Evolutionary conservation across 2,797 vertebrate species (phyloP).

Genomic region (Phrynocephalus forsythii): DNA sequence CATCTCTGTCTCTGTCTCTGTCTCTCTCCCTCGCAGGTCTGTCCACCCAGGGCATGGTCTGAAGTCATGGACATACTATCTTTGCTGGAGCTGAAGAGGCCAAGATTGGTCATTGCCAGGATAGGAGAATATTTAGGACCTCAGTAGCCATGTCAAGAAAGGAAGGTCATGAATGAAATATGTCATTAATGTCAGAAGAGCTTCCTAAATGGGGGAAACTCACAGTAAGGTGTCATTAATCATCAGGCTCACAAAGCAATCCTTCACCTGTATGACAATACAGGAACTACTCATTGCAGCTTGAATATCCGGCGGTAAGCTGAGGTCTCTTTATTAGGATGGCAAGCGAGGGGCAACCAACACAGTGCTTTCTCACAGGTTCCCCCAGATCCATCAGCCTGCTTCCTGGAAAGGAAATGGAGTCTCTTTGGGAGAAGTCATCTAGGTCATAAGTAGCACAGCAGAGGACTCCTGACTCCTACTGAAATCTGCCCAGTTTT

Average conservation of each 20-base stretch:
- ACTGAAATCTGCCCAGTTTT: neutral
- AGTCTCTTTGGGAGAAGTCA: neutral
- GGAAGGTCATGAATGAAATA: neutral
- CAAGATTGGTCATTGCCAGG: neutral
- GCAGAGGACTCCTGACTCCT: neutral
- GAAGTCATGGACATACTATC: constrained; percentile 15
- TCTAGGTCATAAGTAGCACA: neutral
- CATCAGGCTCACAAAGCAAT: neutral
- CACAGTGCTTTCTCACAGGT: neutral
- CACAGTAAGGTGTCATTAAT: neutral
- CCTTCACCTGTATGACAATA: too few relatives aligned
- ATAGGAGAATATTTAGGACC: neutral
- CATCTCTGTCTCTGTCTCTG: neutral
- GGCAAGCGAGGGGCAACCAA: neutral
- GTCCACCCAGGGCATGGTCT: neutral
- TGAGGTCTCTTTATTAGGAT: neutral
- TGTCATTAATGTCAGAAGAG: neutral
- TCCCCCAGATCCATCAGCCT: neutral
- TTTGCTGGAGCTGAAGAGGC: neutral
- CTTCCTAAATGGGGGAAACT: neutral
- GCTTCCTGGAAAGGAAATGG: neutral
- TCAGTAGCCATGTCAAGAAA: neutral
- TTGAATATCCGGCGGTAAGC: neutral
- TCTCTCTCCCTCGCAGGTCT: neutral
- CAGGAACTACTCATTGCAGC: neutral